Conservation (phyloP, 1,140 invertebrate species). For the Scaptomyza hsui region DNA sequence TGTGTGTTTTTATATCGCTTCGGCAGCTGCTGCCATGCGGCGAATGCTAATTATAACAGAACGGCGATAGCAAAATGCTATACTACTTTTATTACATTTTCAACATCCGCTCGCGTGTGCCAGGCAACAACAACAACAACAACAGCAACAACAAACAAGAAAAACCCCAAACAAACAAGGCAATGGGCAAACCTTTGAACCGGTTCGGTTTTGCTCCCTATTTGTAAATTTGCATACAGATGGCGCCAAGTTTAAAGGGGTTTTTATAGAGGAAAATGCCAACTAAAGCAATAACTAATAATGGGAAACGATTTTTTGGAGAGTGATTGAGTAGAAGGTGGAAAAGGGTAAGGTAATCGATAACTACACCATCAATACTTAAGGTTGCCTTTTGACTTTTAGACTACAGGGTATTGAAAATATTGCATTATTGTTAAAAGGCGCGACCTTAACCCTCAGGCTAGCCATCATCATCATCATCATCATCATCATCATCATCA, state of each 20-base stretch:
- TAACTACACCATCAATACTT: no score
- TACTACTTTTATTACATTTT: slow-evolving; percentile 53
- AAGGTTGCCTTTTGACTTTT: no score
- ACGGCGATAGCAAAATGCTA: slow-evolving; percentile 47
- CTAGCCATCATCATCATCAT: background rate
- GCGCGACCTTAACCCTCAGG: slow-evolving; percentile 36
- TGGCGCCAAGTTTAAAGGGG: slow-evolving; percentile 39
- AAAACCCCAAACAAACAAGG: background rate
- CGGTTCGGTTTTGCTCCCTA: background rate
- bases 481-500: slow-evolving; percentile 7
- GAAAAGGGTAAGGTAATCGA: no score
- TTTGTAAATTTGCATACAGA: slow-evolving; percentile 57
- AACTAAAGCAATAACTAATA: slow-evolving; percentile 25
- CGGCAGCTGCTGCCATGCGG: slow-evolving; percentile 59
- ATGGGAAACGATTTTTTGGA: no score
- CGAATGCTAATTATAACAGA: slow-evolving; percentile 66
- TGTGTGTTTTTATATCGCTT: background rate
- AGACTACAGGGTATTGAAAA: background rate
- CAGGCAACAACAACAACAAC: slow-evolving; percentile 8
- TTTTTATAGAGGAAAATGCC: slow-evolving; percentile 26
- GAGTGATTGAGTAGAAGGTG: background rate
- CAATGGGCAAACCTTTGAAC: slow-evolving; percentile 9
- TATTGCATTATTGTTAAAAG: slow-evolving; percentile 13
- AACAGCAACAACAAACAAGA: background rate
- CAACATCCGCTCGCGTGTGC: slow-evolving; percentile 61